These are phyloP conservation scores for Nomada flava DNA, from an alignment of 2,888 invertebrate species.

Conservation along the genomic window DNA sequence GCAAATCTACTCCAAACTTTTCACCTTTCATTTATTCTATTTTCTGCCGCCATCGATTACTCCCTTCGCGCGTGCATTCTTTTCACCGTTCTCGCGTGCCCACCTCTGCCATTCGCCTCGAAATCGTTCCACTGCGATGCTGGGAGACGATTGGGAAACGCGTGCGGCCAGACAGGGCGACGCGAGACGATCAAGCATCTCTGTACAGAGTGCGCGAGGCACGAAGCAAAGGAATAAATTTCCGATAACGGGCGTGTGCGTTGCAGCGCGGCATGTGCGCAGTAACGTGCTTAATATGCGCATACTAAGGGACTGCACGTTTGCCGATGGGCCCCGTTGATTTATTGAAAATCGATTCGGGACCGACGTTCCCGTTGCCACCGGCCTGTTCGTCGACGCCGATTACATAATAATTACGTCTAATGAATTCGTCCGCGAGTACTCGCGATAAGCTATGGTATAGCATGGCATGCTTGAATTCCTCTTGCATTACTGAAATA, in stretches of 20 bases:
- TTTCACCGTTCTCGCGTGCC: slow-evolving; percentile 2
- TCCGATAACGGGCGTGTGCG: slow-evolving; percentile 62
- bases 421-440: slow-evolving; percentile 55
- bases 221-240: slow-evolving; percentile 43
- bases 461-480: neutral
- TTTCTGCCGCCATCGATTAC: neutral
- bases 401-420: slow-evolving; percentile 62
- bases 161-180: slow-evolving; percentile 31
- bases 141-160: slow-evolving; percentile 53
- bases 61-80: neutral
- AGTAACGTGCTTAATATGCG: slow-evolving; percentile 63
- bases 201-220: neutral
- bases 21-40: neutral
- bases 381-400: slow-evolving; percentile 48
- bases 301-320: slow-evolving; percentile 62
- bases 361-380: slow-evolving; percentile 49
- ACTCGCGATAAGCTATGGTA: slow-evolving; percentile 31
- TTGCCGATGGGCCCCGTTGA: slow-evolving; percentile 53
- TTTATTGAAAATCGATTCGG: slow-evolving; percentile 63
- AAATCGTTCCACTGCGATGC: slow-evolving; percentile 29
- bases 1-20: neutral
- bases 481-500: neutral
- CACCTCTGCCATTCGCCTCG: neutral
- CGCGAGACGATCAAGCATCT: slow-evolving; percentile 3
- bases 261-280: slow-evolving; percentile 44